These are phyloP conservation scores for Chondrosia reniformis DNA, from an alignment of 37 sponge, comb jelly and placozoan genomes.

Conservation along the genomic window DNA sequence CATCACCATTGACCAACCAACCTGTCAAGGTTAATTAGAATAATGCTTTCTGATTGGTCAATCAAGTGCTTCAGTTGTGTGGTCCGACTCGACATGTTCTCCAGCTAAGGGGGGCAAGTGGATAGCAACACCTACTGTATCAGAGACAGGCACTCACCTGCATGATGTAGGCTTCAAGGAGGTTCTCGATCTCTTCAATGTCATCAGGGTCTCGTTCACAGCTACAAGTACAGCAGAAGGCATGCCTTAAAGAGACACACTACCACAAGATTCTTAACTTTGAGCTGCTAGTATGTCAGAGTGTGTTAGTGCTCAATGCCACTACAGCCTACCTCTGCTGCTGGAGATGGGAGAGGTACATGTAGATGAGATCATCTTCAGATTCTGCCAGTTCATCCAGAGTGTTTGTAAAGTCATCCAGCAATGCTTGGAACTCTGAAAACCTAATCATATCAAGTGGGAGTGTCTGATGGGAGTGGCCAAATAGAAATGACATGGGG, in stretches of 20 bases:
- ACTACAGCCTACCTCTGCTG: neutral
- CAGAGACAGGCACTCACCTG: conserved; percentile 32
- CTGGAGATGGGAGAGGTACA: conserved; percentile 50
- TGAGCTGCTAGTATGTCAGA: neutral
- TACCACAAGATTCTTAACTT: too few relatives aligned
- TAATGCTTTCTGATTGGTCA: conserved; percentile 54
- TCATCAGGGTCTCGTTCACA: conserved; percentile 35
- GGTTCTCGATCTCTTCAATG: conserved; percentile 52
- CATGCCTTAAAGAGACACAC: too few relatives aligned
- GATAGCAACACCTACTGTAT: neutral
- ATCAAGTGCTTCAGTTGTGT: conserved; percentile 42
- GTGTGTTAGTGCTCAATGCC: neutral
- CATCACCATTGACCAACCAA: neutral
- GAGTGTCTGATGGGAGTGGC: neutral
- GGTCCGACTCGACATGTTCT: conserved; percentile 43
- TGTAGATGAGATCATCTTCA: conserved; percentile 50
- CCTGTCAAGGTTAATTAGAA: conserved; percentile 62
- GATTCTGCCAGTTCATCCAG: conserved; percentile 41
- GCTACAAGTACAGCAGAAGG: conserved; percentile 3
- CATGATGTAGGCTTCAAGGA: conserved; percentile 50
- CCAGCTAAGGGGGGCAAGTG: conserved; percentile 37
- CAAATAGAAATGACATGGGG: neutral
- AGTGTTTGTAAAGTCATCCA: conserved; percentile 39
- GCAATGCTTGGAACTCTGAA: conserved; percentile 48
- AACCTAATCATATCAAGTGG: conserved; percentile 13